Evolutionary conservation across 1,140 invertebrate species (phyloP).

Genomic region (Metopolophium dirhodum): DNA sequence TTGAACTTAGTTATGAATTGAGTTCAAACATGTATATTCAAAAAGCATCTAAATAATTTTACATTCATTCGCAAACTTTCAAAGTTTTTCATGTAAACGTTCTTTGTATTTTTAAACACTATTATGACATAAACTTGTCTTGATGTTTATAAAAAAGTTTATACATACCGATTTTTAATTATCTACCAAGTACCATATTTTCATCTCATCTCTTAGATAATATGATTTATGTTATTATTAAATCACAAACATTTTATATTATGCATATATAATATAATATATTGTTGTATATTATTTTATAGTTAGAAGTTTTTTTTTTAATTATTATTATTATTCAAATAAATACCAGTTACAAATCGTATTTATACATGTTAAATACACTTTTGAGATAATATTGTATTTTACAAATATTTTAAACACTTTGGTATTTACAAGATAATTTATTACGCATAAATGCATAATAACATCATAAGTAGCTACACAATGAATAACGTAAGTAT

Average conservation of each 20-base stretch:
- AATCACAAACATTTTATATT: background rate
- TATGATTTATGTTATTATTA: background rate
- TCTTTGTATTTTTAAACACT: background rate
- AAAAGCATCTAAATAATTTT: background rate
- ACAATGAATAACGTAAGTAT: no score
- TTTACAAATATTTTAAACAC: background rate
- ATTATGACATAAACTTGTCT: background rate
- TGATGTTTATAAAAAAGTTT: background rate
- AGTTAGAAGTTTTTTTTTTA: no score
- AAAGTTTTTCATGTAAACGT: background rate
- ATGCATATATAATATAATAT: background rate
- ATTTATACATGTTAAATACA: background rate
- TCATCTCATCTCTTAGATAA: background rate
- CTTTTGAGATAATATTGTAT: background rate
- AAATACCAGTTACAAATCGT: background rate
- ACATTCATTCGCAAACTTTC: background rate
- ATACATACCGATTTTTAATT: background rate
- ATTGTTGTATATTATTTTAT: background rate
- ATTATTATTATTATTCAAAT: background rate
- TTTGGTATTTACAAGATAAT: background rate
- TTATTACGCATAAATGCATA: background rate
- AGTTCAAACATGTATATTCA: background rate
- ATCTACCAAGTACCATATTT: background rate
- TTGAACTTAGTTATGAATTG: background rate
- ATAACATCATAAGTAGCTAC: no score